These are phyloP conservation scores for Lysandra bellargus DNA, from an alignment of 2,888 invertebrate species.

Conservation along the genomic window DNA sequence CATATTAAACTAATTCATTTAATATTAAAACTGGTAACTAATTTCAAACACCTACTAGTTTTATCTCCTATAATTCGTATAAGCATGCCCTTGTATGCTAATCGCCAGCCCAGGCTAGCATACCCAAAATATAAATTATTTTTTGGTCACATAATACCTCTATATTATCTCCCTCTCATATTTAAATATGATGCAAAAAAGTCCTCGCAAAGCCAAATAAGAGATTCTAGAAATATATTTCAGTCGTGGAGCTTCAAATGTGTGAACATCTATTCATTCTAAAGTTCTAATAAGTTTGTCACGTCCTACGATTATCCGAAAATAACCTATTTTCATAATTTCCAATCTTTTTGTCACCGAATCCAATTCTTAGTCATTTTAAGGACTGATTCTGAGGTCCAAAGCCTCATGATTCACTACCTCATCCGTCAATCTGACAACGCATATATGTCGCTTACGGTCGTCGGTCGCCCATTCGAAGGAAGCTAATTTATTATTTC, in stretches of 20 bases:
- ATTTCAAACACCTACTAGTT: neutral
- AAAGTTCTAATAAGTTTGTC: neutral
- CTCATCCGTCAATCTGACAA: conserved; percentile 45
- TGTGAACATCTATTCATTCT: neutral
- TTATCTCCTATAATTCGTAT: no score
- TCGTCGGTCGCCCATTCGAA: conserved; percentile 37
- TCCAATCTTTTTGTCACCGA: neutral
- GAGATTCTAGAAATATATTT: no score
- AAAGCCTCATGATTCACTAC: conserved; percentile 33
- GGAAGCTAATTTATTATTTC: conserved; percentile 47
- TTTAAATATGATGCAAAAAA: no score
- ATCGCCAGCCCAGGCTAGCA: no score
- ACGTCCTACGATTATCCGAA: neutral
- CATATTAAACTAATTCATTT: neutral
- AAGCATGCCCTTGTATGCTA: no score
- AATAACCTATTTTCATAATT: neutral
- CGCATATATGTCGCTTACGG: conserved; percentile 49
- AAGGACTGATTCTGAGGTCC: neutral
- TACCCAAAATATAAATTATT: no score
- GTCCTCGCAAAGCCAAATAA: no score
- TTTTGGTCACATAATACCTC: no score
- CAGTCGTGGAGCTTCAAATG: neutral
- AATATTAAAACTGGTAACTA: neutral
- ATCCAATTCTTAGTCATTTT: neutral
- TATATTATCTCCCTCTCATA: no score